Evolutionary conservation across 2,113 vertebrate species (phyloP).

Genomic region (Andinoacara biseriatus): DNA sequence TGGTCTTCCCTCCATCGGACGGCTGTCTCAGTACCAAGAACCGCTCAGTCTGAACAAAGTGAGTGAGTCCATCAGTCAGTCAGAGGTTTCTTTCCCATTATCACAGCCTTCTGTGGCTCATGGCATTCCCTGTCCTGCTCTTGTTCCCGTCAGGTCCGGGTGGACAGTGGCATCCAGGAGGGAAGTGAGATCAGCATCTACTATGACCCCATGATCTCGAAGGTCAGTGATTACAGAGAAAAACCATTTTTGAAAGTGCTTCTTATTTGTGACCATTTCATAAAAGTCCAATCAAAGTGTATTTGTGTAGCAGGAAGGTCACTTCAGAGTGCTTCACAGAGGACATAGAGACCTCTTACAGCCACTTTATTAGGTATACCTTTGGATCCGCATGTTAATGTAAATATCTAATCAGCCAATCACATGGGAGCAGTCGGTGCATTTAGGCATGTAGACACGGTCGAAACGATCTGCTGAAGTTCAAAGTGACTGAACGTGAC

Average conservation of each 20-base stretch:
- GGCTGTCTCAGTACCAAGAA: conserved; percentile 92
- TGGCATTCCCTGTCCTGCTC: neutral
- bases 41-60: conserved; percentile 84
- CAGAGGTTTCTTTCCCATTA: neutral
- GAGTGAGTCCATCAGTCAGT: conserved; percentile 60
- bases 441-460: too few relatives aligned
- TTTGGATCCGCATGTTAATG: too few relatives aligned
- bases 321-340: neutral
- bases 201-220: conserved; percentile 99
- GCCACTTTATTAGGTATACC: too few relatives aligned
- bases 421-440: too few relatives aligned
- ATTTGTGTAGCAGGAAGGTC: neutral
- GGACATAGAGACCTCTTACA: neutral
- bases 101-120: neutral
- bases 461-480: too few relatives aligned
- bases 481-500: too few relatives aligned
- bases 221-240: conserved; percentile 80
- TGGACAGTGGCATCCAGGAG: conserved; percentile 96
- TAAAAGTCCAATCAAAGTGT: neutral
- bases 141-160: conserved; percentile 85
- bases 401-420: too few relatives aligned
- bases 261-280: neutral
- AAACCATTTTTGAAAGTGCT: neutral
- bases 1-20: conserved; percentile 94
- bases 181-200: conserved; percentile 99